A percentile compares a stretch with the other conserved stretches of the same genome.
phyloP scores from a whole-genome alignment of 2,797 vertebrate species.

The Thamnophis elegans region DNA sequence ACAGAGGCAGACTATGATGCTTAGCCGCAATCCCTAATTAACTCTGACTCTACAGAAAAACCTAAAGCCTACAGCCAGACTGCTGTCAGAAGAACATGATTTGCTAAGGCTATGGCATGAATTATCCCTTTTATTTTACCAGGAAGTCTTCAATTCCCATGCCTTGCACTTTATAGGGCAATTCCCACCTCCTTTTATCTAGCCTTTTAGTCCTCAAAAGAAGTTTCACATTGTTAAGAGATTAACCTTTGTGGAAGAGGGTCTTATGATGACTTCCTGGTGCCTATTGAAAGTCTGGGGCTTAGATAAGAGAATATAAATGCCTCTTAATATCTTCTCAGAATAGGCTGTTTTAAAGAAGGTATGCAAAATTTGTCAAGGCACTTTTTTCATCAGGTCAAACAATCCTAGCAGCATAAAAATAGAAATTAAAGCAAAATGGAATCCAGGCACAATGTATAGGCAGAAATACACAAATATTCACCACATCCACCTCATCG shows the following conservation, averaged over 20 bases:
- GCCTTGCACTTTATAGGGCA: not conserved
- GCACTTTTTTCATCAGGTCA: not conserved
- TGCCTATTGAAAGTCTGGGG: not conserved
- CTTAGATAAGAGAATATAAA: not conserved
- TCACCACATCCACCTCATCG: not conserved
- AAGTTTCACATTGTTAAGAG: not conserved
- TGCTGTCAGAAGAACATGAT: not conserved
- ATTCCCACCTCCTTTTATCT: not conserved
- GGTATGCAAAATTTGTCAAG: not conserved
- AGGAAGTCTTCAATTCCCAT: not conserved
- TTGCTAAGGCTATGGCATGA: not conserved
- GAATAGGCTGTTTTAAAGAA: not conserved
- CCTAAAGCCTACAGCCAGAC: not conserved
- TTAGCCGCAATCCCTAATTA: not conserved
- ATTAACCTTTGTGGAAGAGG: not conserved
- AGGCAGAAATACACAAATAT: not conserved
- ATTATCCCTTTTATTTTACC: not conserved
- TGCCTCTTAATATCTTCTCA: not conserved
- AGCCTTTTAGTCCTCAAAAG: not conserved
- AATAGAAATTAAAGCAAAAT: not conserved
- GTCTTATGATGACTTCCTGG: not conserved
- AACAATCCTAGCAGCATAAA: not conserved
- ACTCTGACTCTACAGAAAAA: not conserved
- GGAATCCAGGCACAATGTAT: not conserved
- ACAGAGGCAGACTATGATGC: not conserved